Evolutionary conservation across 2,888 invertebrate species (phyloP).

Genomic region (Coenonympha glycerion): DNA sequence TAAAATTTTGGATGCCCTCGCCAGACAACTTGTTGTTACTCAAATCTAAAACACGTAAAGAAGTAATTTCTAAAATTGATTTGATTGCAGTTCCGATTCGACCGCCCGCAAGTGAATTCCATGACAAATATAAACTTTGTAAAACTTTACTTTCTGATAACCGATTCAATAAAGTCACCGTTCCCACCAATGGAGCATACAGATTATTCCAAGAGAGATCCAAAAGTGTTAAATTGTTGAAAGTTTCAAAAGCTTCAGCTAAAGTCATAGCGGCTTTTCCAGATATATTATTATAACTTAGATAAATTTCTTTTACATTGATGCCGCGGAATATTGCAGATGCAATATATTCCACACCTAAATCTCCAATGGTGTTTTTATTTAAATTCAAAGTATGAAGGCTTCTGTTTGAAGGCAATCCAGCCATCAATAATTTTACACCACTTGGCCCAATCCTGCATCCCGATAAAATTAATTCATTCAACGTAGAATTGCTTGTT

Average conservation of each 20-base stretch:
- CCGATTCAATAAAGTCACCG: slow-evolving; percentile 35
- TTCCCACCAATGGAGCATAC: slow-evolving; percentile 34
- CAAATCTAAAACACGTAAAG: slow-evolving; percentile 40
- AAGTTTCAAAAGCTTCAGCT: slow-evolving; percentile 43
- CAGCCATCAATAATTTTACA: slow-evolving; percentile 34
- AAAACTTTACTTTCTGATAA: slow-evolving; percentile 42
- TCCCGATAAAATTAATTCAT: slow-evolving; percentile 49
- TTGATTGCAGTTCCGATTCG: slow-evolving; percentile 41
- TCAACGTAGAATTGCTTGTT: slow-evolving; percentile 38
- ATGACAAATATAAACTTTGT: slow-evolving; percentile 47
- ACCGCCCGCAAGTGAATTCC: slow-evolving; percentile 44
- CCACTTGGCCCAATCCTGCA: slow-evolving; percentile 53
- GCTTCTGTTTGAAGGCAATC: slow-evolving; percentile 37
- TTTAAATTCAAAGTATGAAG: slow-evolving; percentile 43
- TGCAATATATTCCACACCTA: slow-evolving; percentile 40
- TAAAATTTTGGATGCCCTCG: slow-evolving; percentile 37
- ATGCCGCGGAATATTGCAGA: slow-evolving; percentile 39
- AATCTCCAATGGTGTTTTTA: slow-evolving; percentile 45
- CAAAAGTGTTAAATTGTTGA: slow-evolving; percentile 43
- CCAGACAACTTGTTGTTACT: slow-evolving; percentile 47
- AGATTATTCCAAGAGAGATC: slow-evolving; percentile 58
- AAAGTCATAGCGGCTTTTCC: slow-evolving; percentile 39
- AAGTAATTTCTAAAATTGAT: slow-evolving; percentile 35
- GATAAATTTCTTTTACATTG: slow-evolving; percentile 38
- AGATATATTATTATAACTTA: slow-evolving; percentile 48